Evolutionary conservation across 1,140 invertebrate genomes (phyloP).

Genomic region (Mizuhopecten yessoensis): DNA sequence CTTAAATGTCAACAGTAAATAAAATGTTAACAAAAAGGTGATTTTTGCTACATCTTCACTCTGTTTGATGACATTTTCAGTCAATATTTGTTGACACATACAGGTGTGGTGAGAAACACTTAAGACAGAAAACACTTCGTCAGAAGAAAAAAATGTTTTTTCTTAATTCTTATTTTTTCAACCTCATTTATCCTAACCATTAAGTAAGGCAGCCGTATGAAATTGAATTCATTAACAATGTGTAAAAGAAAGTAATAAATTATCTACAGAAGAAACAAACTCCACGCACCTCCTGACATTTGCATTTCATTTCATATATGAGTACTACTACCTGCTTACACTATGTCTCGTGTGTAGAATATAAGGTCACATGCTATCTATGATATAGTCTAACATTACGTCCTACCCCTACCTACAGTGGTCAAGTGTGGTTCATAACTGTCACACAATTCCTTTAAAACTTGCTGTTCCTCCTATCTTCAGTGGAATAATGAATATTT

Average conservation of each 20-base stretch:
- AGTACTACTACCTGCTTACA: too few species aligned
- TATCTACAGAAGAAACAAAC: not conserved
- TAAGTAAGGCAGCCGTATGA: conserved; percentile 20
- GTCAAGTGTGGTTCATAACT: too few species aligned
- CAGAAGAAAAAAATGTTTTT: not conserved
- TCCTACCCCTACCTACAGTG: too few species aligned
- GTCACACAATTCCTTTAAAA: too few species aligned
- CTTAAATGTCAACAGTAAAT: not conserved
- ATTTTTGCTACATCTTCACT: not conserved
- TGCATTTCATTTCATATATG: too few species aligned
- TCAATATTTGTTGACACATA: not conserved
- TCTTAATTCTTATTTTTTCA: not conserved
- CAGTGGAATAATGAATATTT: too few species aligned
- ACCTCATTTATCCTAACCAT: not conserved
- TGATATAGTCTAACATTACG: too few species aligned
- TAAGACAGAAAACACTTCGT: not conserved
- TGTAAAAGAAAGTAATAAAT: not conserved
- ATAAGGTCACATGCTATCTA: too few species aligned
- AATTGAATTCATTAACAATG: not conserved
- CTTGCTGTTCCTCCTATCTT: too few species aligned
- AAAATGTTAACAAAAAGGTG: not conserved
- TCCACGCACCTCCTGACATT: not conserved
- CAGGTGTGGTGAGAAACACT: not conserved
- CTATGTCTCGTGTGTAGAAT: too few species aligned
- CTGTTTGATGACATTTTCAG: not conserved